Base-by-base conservation (phyloP, 1,140 invertebrate genomes). In the Formica selysi region DNA sequence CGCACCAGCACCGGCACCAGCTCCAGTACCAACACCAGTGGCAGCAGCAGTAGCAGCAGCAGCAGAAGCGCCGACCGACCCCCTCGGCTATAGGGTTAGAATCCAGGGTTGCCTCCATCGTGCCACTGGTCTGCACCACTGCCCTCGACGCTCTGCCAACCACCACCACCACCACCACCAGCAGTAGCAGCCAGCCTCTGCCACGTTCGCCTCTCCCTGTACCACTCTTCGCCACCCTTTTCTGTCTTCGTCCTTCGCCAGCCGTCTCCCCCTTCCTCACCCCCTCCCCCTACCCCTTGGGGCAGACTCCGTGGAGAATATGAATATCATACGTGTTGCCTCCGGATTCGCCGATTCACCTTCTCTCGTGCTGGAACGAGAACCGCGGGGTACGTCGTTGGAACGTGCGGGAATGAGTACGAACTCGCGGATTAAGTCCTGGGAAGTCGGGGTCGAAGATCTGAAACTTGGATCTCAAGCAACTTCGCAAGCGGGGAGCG, bases 101-200 rank as follows among this genome's bases (percentile, higher is more conserved):
- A 93, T 91, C 85, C 91, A 88, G 90, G 92, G 90, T 91, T 92
- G 91, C 91, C 92, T 94, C 91, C 92, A 93, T 92, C 90, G 93
- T 91, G 70, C 92, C 92, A 92, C 80, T 94, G 92, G 92, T 95
- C 90, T 94, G 94, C 94, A 95, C 93, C 94, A 94, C 67, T 94
- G 92, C 86, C 80, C 91, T 92, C 92, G 89, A 94, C 94, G 93
- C 92, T 92, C 89, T 92, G 90, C 89, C 85, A 90, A 90, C 88
- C 89, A 89, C 90, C 81, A 80, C 65, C 86, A 51, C 16, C 48
- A 51, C 3, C 48, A 51, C 13, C 48, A 48, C 10, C 13, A 48
- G 44, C 11, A 51, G 48, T 5, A 83, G 79, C 78, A 71, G 36
- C 78, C 65, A 81, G 57, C 73, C 83, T 87, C 85, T 61, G 65